Evolutionary conservation across 2,888 invertebrate genomes (phyloP), one percentile per base, ranked within the genome.

Genomic region (Criorhina ranunculi): DNA sequence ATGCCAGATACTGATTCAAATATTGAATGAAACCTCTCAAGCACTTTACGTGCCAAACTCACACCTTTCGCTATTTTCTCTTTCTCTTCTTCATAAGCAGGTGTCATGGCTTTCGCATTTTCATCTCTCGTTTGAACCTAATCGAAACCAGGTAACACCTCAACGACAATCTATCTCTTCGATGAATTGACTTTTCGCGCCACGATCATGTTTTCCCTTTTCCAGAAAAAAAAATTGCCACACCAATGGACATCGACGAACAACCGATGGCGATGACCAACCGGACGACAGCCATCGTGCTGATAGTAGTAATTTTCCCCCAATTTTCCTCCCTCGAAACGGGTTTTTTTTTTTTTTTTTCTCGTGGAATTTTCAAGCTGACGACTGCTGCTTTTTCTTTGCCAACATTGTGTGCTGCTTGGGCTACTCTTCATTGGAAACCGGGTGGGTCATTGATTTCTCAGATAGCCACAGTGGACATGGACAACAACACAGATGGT

Each of bases 361-460:
- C n/a, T n/a, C n/a, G 31, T 53, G 59, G 60, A 82, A 78, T 67
- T 72, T 80, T 40, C 70, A 66, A 77, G 77, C 62, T 76, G 77
- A 72, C 70, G 77, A 72, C 70, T 31, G 8, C 33, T 11, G 33
- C 19, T 46, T 69, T 76, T 67, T 69, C 55, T 46, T 62, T 53
- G 49, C 59, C 49, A 69, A 51, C 69, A 15, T 40, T 44, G 40
- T 66, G 66, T 35, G 75, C 53, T n/a, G 11, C 49, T 44, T 24
- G 24, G 4, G n/a, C 6, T 11, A 11, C 24, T 55, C 62, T 51
- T 62, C 62, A 76, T 76, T 70, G 70, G 46, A 72, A 72, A 73
- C 82, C 78, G 82, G 82, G 82, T 82, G 78, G 82, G 78, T 78
- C 82, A 82, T 66, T 78, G 82, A 82, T 78, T 82, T 78, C 44